Base-by-base conservation (phyloP, 2,113 vertebrate species). In the Dipodomys ordii region DNA sequence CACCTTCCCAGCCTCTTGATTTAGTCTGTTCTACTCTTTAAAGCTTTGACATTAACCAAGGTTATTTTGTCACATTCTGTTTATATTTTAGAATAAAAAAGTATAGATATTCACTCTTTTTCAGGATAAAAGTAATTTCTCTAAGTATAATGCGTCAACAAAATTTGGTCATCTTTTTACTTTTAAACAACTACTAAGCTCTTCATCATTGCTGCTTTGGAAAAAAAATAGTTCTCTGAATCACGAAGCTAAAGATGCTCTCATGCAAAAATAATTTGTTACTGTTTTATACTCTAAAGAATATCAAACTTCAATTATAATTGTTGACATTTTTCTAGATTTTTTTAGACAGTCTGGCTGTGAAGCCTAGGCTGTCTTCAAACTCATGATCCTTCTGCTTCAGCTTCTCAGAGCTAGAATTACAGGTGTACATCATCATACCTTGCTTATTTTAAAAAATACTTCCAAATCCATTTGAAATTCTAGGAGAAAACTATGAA, bases 401-500 rank as follows among this genome's bases (percentile, higher is more conserved):
- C 35, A 39, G 35, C 35, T 39, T 39, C 35, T 39, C 35, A 39
- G 35, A 39, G 35, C 35, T 39, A 4, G 35, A 39, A 39, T 39
- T 39, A 39, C 35, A 39, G 35, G 35, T 39, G 35, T 60, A 18
- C 2, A 60, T 18, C 57, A 60, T 18, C 57, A 60, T 18, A 60
- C 57, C 57, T 60, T 39, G 35, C 35, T 4, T 39, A 39, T 39
- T 60, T 60, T 60, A 11, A 13, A 60, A 60, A 11, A 60, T 5
- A 60, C 10, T 60, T 7, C 57, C 57, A 60, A 60, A 60, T 60
- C 57, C 7, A 60, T 60, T 60, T 60, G 53, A 19, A 46, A 93
- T 77, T 94, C 62, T 83, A 92, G 13, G 57, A 94, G 25, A 83
- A 91, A 92, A 82, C 8, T 85, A 28, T 71, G 32, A 95, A 92